Base-by-base conservation (phyloP, 2,113 vertebrate genomes). In the Ranitomeya imitator region DNA sequence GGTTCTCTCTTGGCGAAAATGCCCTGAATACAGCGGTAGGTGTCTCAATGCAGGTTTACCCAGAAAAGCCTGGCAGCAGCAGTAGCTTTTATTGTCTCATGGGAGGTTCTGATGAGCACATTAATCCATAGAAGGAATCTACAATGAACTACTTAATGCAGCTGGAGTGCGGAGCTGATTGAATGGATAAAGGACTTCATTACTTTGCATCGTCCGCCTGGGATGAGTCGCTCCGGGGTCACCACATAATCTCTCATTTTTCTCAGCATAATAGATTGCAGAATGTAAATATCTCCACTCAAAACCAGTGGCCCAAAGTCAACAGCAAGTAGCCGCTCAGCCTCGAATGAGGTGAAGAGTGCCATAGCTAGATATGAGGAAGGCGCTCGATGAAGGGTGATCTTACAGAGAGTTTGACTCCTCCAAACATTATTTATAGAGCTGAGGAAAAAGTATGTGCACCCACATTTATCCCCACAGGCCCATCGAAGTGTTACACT, bases 201-300 rank as follows among this genome's bases (percentile, higher is more conserved):
- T 86, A 86, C 63, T 86, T 57, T 55, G 85, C 85, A 12, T 85
- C 55, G 52, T 54, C 26, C 26, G 83, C 52, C 52, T 73, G 23
- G 7, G 67, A 74, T 57, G 45, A 57, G 67, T 12, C 37, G 76
- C 85, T 61, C 61, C 51, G 21, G n/a, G 76, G 85, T 86, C 85
- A 79, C n/a, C 45, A 86, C 61, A 79, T 86, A 86, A 86, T 79
- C 85, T 78, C 61, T 86, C 61, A 86, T 86, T 86, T 86, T 79
- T 79, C 85, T 86, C 76, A 79, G 85, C 85, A 86, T 86, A 86
- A 86, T 86, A 67, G 61, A 86, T 86, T 86, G 16, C 51, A n/a
- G 76, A 79, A 78, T 37, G 77, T 78, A 86, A 86, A 86, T 52
- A 86, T 54, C 14, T 51, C 85, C 15, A 63, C 60, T 51, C 60